Evolutionary conservation across 2,113 vertebrate genomes (phyloP).

Genomic region (Athene cunicularia): DNA sequence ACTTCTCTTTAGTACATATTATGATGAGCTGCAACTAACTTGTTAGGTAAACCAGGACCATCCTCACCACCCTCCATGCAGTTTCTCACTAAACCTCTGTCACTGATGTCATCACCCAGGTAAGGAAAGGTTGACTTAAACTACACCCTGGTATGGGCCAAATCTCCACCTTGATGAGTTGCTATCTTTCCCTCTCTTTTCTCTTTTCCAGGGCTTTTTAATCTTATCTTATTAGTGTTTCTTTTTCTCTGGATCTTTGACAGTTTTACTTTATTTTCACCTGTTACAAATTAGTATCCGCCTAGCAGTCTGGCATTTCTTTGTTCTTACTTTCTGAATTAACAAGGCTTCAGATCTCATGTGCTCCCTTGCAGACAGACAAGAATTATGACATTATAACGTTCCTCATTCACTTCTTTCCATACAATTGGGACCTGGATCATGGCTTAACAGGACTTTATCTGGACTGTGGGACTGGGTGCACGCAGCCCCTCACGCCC

Average conservation of each 20-base stretch:
- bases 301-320: background rate
- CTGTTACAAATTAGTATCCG: background rate
- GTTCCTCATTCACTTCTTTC: background rate
- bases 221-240: background rate
- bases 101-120: rapidly evolving
- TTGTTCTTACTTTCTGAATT: background rate
- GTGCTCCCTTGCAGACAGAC: rapidly evolving
- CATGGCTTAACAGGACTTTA: background rate
- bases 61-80: rapidly evolving
- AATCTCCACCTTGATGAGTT: background rate
- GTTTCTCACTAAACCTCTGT: background rate
- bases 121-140: background rate
- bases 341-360: background rate
- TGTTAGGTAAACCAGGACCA: background rate
- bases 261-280: background rate
- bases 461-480: rapidly evolving
- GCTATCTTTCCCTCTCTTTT: background rate
- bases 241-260: background rate
- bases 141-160: background rate
- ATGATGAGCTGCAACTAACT: background rate
- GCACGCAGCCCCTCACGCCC: rapidly evolving
- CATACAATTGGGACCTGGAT: rapidly evolving
- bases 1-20: background rate
- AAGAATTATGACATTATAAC: too few relatives aligned
- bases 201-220: background rate